Base-by-base conservation (phyloP, 2,888 invertebrate species). In the Lasioglossum pauxillum region DNA sequence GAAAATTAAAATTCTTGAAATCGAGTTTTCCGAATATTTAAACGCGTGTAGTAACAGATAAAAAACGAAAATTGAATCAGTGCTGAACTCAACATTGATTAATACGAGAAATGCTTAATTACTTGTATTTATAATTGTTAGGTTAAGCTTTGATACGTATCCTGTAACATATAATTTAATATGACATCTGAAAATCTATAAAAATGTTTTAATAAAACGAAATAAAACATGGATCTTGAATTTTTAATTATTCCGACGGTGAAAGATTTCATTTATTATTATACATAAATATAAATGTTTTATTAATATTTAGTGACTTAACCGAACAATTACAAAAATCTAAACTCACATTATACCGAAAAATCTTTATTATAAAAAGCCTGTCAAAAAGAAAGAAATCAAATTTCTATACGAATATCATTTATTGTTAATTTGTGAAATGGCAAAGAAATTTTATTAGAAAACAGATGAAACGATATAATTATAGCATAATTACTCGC, bases 301-400 rank as follows among this genome's bases (percentile, higher is more conserved):
- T 2, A 16, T 19, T 23, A 23, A 76, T 35, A 67, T 77, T n/a
- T 67, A 46, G 64, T 46, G 23, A 49, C 35, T 46, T 77, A 77
- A 49, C 76, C 76, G 67, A 67, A 77, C 44, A 67, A 67, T 77
- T 67, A 67, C 16, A 64, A 31, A 64, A 31, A 27, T 14, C 5
- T 35, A 38, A 31, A 41, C 23, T n/a, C 31, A 10, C 27, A 8
- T n/a, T 3, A 46, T 77, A 31, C 49, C 8, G 5, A 69, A 16
- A 64, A 64, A 16, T 64, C 35, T n/a, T 69, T 31, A 8, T 49
- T 35, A 69, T 16, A 77, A 5, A 16, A n/a, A 67, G n/a, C 10
- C 41, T 23, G 69, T n/a, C 4, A 46, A 31, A 73, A n/a, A 46
- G 31, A 31, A 44, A 16, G 27, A 73, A 31, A 73, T 31, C 27